Evolutionary conservation across 2,797 vertebrate genomes (phyloP), one percentile per base, ranked within the genome.

Genomic region (Enteromius mattozi): DNA sequence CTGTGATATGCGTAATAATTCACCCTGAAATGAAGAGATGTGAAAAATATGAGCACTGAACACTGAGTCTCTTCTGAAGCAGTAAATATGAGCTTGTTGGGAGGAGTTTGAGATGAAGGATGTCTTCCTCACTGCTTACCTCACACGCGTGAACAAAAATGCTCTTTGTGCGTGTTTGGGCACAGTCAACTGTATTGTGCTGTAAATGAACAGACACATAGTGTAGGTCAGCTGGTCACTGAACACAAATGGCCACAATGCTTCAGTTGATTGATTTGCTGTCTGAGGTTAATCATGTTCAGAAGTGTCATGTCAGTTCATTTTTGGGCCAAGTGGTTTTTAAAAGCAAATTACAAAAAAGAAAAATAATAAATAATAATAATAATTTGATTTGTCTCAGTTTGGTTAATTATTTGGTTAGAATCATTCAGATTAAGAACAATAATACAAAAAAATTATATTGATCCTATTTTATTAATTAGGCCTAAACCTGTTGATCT

Each of bases 181-280:
- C 84, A 85, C 86, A 87, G 79, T 84, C 54, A 86, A 86, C 66
- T 75, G 80, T 84, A 85, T 87, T 88, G 72, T 83, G 68, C 79
- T 66, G 27, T 71, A 45, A 65, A 72, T 79, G 47, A 54, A 42
- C 45, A 70, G 71, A 66, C 71, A 72, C 78, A 70, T 24, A 79
- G 40, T 66, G 59, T 9, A 80, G 86, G 82, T 88, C 90, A 87
- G 51, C 80, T 47, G 85, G 85, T 68, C 87, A 86, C 59, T 87
- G 83, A 85, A 88, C 86, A 83, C 86, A 89, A 81, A 87, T 75
- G 80, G 74, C 65, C 81, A 81, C 80, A 89, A 88, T 59, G 82
- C 74, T 78, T 51, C 61, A 66, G 85, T 84, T 87, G 85, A 89
- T 91, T 87, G 88, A 88, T 90, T 90, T 77, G 33, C 51, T 85